Conservation (phyloP, 2,113 vertebrate species). For the Grantiella picta region DNA sequence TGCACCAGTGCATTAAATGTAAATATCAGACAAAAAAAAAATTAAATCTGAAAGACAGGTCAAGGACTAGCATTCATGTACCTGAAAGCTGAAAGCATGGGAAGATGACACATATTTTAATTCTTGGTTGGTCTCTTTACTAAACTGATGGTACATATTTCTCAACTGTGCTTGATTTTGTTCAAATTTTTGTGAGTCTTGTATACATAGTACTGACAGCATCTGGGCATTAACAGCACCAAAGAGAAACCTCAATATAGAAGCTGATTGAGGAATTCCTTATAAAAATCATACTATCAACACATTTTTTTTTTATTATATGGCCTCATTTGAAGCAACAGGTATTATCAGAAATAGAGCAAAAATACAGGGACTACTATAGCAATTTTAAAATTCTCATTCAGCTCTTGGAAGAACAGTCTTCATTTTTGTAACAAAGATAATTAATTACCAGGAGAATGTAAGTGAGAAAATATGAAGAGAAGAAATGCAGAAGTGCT, state of each 20-base stretch:
- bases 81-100: background rate
- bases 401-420: background rate
- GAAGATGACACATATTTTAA: background rate
- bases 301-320: background rate
- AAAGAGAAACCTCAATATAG: background rate
- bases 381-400: background rate
- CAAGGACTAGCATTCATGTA: background rate
- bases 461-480: background rate
- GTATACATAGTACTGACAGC: background rate
- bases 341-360: background rate
- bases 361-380: background rate
- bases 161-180: background rate
- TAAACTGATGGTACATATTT: background rate
- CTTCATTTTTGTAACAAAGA: background rate
- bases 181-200: background rate
- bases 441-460: background rate
- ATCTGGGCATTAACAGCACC: background rate
- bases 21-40: background rate
- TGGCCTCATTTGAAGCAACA: background rate
- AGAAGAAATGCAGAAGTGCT: background rate
- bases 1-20: background rate
- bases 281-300: background rate
- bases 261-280: background rate
- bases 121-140: background rate
- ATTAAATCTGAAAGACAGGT: background rate